Conservation (phyloP, 92 coral and sea anemone species). For the Pocillopora meandrina region DNA sequence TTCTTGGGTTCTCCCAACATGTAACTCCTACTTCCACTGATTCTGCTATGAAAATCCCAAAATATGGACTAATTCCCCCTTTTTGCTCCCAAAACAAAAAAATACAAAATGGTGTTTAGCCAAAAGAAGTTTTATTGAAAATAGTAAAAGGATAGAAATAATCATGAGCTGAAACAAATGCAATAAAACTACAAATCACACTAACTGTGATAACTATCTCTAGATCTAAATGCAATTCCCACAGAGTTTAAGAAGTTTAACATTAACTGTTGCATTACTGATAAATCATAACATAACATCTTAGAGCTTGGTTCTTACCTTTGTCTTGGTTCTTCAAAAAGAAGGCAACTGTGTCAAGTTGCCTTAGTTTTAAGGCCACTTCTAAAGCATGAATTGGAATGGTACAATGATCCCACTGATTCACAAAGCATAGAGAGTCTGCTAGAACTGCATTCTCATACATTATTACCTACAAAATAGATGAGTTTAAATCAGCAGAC, state of each 20-base stretch:
- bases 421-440: slow-evolving; percentile 81
- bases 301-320: slow-evolving; percentile 43
- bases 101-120: too few species aligned
- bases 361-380: slow-evolving; percentile 93
- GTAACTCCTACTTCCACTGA: too few species aligned
- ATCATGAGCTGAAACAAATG: too few species aligned
- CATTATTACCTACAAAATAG: slow-evolving; percentile 73
- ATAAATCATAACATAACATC: background rate
- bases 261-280: background rate
- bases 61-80: too few species aligned
- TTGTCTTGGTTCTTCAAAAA: slow-evolving; percentile 95
- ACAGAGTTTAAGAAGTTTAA: background rate
- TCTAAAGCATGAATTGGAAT: slow-evolving; percentile 95
- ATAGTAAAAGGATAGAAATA: too few species aligned
- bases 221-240: background rate
- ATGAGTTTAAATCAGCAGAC: background rate
- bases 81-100: too few species aligned
- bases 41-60: too few species aligned
- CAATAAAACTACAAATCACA: too few species aligned
- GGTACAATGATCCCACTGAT: slow-evolving; percentile 94
- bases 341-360: slow-evolving; percentile 96
- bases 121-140: too few species aligned
- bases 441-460: slow-evolving; percentile 95
- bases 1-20: too few species aligned
- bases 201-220: background rate